Conservation (phyloP, 2,113 vertebrate genomes). For the Pelusios castaneus region DNA sequence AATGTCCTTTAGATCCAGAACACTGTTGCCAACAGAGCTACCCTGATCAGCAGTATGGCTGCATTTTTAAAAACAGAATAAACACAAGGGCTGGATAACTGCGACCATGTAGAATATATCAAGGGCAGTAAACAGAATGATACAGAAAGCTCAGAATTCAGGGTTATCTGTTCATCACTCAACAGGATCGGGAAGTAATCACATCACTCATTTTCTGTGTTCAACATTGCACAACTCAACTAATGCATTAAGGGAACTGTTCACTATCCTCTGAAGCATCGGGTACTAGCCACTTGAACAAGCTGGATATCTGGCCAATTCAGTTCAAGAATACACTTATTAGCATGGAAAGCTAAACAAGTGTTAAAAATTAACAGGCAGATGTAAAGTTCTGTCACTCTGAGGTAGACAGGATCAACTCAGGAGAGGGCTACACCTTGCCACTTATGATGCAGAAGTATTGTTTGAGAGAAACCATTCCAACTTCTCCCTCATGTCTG, state of each 20-base stretch:
- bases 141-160: not conserved
- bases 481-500: not conserved
- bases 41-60: not conserved
- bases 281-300: not conserved
- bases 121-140: not conserved
- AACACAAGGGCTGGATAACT: constrained; percentile 14
- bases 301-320: not conserved
- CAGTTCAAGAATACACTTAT: rapidly evolving
- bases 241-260: not conserved
- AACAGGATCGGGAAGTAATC: not conserved
- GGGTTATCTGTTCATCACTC: not conserved
- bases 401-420: not conserved
- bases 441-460: not conserved
- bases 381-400: not conserved
- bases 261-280: not conserved
- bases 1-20: not conserved
- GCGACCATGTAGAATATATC: constrained; percentile 12
- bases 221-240: not conserved
- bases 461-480: not conserved
- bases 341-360: not conserved
- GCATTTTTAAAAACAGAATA: not conserved
- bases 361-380: not conserved
- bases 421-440: not conserved
- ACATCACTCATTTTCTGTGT: not conserved
- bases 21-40: not conserved